These are phyloP conservation scores for Argyrosomus japonicus DNA, from an alignment of 2,113 vertebrate genomes.

Conservation along the genomic window DNA sequence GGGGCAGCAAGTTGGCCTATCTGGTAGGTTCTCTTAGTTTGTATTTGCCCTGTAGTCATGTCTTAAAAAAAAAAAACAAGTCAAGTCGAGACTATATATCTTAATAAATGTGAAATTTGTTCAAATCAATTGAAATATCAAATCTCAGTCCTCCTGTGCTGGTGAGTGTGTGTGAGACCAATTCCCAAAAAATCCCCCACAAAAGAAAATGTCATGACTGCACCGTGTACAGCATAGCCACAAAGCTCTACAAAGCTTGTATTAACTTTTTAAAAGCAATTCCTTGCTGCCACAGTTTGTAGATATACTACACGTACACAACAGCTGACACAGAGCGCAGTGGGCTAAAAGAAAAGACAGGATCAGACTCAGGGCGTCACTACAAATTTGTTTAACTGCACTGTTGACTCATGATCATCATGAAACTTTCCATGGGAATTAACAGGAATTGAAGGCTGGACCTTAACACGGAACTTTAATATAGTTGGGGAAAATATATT, in stretches of 20 bases:
- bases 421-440: too few species aligned
- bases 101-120: neutral
- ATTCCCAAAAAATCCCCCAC: too few species aligned
- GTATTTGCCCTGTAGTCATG: neutral
- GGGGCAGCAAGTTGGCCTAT: conserved; percentile 94
- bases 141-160: neutral
- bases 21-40: conserved; percentile 83
- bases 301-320: neutral
- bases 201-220: neutral
- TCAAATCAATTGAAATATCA: neutral
- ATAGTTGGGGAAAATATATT: too few species aligned
- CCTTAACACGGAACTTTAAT: too few species aligned
- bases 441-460: too few species aligned
- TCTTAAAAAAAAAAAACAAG: neutral
- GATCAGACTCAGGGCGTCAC: neutral
- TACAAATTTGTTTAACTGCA: neutral
- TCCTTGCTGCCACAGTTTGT: neutral
- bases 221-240: neutral
- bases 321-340: neutral
- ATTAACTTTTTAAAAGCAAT: neutral
- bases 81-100: neutral
- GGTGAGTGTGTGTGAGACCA: too few species aligned
- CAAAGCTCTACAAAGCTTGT: neutral
- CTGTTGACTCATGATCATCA: neutral
- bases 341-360: neutral